A percentile compares a stretch with the other conserved stretches of the same genome.
Evolutionary conservation across 2,113 vertebrate genomes (phyloP).

Genomic region (Corythoichthys intestinalis): DNA sequence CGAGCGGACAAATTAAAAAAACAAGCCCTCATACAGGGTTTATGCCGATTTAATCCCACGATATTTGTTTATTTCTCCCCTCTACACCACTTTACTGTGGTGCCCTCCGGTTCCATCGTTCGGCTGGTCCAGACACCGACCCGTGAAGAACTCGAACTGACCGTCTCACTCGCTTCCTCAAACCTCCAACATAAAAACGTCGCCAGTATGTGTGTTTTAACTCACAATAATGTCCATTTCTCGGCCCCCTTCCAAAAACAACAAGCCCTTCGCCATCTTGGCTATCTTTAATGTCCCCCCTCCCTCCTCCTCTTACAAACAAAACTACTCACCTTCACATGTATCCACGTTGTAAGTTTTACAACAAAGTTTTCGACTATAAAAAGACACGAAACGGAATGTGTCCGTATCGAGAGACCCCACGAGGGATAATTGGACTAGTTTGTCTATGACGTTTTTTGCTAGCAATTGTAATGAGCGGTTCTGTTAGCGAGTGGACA

Average conservation of each 20-base stretch:
- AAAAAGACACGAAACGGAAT: constrained; percentile 32
- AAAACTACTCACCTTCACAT: neutral
- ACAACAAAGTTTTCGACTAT: constrained; percentile 66
- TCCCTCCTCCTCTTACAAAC: constrained; percentile 4
- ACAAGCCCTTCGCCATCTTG: constrained; percentile 99
- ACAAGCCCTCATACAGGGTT: neutral
- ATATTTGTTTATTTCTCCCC: neutral
- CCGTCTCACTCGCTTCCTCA: constrained; percentile 74
- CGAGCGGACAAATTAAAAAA: neutral
- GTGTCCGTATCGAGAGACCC: constrained; percentile 64
- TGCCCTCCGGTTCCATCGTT: constrained; percentile 23
- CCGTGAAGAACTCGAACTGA: constrained; percentile 15
- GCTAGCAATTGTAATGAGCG: constrained; percentile 20
- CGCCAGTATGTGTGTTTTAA: constrained; percentile 87
- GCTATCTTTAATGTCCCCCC: constrained; percentile 81
- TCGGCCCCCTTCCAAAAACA: constrained; percentile 90
- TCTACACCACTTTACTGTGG: neutral
- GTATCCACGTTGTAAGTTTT: constrained; percentile 59
- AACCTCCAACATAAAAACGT: constrained; percentile 77
- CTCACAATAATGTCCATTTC: constrained; percentile 99
- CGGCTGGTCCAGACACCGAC: constrained; percentile 21
- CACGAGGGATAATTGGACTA: neutral
- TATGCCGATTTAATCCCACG: neutral
- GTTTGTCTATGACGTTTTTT: constrained; percentile 33
- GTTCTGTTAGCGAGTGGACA: constrained; percentile 9